phyloP scores from a whole-genome alignment of 2,113 vertebrate genomes.

The rabbit (Oryctolagus cuniculus) region mOryCun1.1 NC_091435.1:24537001-24537500 shows the following conservation, averaged over 20 bases:
- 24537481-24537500: background rate
- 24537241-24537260: background rate
- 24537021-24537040: background rate
- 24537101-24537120: background rate
- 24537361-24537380: background rate
- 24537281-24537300: background rate
- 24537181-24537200: background rate
- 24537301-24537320: background rate
- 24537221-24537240: background rate
- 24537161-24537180: background rate
- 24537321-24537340: background rate
- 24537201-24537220: background rate
- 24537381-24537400: background rate
- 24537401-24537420: background rate
- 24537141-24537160: background rate
- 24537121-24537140: background rate
- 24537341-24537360: background rate
- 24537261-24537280: background rate
- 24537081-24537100: background rate
- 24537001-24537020: background rate
- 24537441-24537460: background rate
- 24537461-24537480: background rate
- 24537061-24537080: rapidly evolving
- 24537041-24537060: background rate
- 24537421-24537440: background rate